phyloP scores from a whole-genome alignment of 2,797 vertebrate genomes.

The Rachycentron canadum region DNA sequence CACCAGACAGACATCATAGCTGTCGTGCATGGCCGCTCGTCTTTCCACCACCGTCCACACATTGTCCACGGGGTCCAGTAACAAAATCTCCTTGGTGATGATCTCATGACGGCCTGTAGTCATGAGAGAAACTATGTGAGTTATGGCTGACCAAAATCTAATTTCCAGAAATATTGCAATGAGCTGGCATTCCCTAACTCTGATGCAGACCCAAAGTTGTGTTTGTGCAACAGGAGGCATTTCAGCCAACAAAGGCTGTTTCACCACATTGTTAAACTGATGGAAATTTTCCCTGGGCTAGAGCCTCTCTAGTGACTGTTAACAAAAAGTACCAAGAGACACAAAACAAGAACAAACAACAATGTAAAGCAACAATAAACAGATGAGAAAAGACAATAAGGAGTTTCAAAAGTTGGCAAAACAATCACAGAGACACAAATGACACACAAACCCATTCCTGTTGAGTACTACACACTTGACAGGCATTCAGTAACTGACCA shows the following conservation, averaged over 20 bases:
- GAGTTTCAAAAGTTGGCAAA: background rate
- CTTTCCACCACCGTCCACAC: conserved; percentile 90
- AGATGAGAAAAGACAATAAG: no score
- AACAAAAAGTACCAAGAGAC: no score
- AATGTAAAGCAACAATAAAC: no score
- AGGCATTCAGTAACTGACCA: conserved; percentile 83
- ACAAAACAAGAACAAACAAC: no score
- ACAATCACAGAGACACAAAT: background rate
- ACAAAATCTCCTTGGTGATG: conserved; percentile 92
- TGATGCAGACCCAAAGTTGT: conserved; percentile 2
- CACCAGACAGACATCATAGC: conserved; percentile 92
- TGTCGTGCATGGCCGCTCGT: conserved; percentile 90
- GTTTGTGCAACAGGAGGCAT: conserved; percentile 12
- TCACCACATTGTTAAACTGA: background rate
- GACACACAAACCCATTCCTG: background rate
- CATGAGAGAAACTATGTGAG: conserved; percentile 37
- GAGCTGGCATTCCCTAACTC: conserved; percentile 15
- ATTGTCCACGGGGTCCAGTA: conserved; percentile 90
- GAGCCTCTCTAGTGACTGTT: no score
- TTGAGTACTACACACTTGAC: background rate
- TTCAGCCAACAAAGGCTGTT: conserved; percentile 1
- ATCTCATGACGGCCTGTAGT: conserved; percentile 92
- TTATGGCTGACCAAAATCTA: conserved; percentile 40
- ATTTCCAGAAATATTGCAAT: conserved; percentile 36
- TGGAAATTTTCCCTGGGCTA: background rate